Conservation (phyloP, 1,140 invertebrate genomes). For the Procambarus virginalis region DNA sequence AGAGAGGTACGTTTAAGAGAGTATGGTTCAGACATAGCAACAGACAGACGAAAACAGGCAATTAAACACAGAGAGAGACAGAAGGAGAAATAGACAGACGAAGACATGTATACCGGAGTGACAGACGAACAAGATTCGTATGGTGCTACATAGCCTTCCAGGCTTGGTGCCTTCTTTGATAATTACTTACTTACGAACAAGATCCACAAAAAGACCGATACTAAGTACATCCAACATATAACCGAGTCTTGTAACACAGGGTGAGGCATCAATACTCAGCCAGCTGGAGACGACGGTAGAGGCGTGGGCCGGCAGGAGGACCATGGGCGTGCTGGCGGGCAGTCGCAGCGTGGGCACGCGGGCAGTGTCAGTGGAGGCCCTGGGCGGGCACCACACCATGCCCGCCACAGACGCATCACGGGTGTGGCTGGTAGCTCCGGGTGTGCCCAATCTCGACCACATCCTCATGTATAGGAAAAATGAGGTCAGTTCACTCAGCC, state of each 20-base stretch:
- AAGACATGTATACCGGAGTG: no score
- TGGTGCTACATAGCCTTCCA: no score
- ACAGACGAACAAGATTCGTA: no score
- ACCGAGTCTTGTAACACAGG: not conserved
- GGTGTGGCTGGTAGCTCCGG: slow-evolving; percentile 19
- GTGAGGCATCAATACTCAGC: not conserved
- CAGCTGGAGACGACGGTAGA: not conserved
- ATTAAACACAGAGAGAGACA: no score
- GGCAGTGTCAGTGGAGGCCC: slow-evolving; percentile 2
- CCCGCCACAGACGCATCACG: not conserved
- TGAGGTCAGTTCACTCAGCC: not conserved
- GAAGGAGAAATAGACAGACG: no score
- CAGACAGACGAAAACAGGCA: no score
- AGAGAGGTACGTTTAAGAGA: not conserved
- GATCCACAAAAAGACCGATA: no score
- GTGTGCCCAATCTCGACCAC: slow-evolving; percentile 14
- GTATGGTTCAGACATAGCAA: not conserved
- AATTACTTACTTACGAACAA: no score
- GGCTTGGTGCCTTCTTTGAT: no score
- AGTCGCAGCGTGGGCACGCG: not conserved
- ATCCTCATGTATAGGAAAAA: not conserved
- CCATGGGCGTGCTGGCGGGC: not conserved
- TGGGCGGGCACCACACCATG: not conserved
- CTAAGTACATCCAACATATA: not conserved
- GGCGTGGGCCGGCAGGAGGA: slow-evolving; percentile 1